phyloP scores from a whole-genome alignment of 53 echinoderm and acorn worm species.

The Mesocentrotus franciscanus region DNA sequence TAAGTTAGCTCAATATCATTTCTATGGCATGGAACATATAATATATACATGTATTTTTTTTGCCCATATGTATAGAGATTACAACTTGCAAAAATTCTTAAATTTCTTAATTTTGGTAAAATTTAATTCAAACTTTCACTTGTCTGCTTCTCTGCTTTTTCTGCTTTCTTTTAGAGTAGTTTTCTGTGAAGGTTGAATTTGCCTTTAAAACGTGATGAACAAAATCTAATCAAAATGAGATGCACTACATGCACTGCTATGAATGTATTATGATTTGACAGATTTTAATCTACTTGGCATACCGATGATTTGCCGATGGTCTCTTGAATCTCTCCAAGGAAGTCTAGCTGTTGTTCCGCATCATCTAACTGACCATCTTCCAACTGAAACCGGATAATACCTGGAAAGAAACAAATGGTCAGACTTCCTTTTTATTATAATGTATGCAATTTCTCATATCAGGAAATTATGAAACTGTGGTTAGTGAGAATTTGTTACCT shows the following conservation, averaged over 20 bases:
- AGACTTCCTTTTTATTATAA: background rate
- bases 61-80: too few species aligned
- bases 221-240: background rate
- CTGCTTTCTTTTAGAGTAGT: too few species aligned
- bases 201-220: background rate
- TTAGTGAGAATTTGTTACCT: background rate
- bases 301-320: conserved; percentile 99
- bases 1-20: too few species aligned
- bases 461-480: background rate
- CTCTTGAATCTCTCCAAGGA: conserved; percentile 94
- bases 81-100: too few species aligned
- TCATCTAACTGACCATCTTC: conserved; percentile 93
- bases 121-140: too few species aligned
- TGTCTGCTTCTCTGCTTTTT: too few species aligned
- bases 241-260: background rate
- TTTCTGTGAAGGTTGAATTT: too few species aligned
- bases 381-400: conserved; percentile 95
- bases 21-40: too few species aligned
- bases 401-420: conserved; percentile 54
- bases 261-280: background rate
- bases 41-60: too few species aligned
- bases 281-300: conserved; percentile 42
- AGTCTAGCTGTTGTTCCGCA: conserved; percentile 98
- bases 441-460: background rate
- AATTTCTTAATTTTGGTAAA: too few species aligned